These are phyloP conservation scores for Drosophila bifasciata DNA, from an alignment of 1,140 invertebrate species.

Conservation along the genomic window DNA sequence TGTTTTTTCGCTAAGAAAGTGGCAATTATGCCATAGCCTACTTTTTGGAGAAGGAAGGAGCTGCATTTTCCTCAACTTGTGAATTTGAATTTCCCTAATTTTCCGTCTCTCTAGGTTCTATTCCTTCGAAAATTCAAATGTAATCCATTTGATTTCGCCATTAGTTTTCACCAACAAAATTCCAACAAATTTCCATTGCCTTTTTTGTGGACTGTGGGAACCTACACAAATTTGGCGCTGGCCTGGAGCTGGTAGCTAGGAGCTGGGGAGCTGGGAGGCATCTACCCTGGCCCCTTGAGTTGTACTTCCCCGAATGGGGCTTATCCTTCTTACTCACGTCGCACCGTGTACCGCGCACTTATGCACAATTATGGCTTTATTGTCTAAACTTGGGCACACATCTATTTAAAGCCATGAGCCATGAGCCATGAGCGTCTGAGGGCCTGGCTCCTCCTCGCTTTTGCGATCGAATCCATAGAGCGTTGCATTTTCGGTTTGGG, in stretches of 20 bases:
- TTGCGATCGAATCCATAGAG: constrained; percentile 40
- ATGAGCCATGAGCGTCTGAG: constrained; percentile 8
- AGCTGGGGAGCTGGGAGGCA: neutral
- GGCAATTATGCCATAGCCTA: neutral
- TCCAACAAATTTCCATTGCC: too few species aligned
- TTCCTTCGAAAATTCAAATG: too few species aligned
- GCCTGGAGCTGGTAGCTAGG: too few species aligned
- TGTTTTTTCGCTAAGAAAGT: neutral
- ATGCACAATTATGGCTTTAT: constrained; percentile 82
- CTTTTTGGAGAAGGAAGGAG: neutral
- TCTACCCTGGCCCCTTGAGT: constrained; percentile 7
- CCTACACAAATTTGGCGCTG: constrained; percentile 28
- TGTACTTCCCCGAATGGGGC: constrained; percentile 3
- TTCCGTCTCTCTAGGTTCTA: too few species aligned
- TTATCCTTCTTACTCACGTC: constrained; percentile 35
- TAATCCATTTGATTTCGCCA: too few species aligned
- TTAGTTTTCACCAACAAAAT: neutral
- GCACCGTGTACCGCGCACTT: constrained; percentile 61
- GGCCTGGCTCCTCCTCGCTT: constrained; percentile 26
- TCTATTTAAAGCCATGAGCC: constrained; percentile 75
- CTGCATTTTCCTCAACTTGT: too few species aligned
- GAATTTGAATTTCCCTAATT: too few species aligned
- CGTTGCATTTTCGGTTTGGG: constrained; percentile 76
- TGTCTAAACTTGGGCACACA: constrained; percentile 82
- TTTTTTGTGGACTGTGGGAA: constrained; percentile 37